Evolutionary conservation across 2,113 vertebrate species (phyloP).

Genomic region (Oreochromis tanganicae): DNA sequence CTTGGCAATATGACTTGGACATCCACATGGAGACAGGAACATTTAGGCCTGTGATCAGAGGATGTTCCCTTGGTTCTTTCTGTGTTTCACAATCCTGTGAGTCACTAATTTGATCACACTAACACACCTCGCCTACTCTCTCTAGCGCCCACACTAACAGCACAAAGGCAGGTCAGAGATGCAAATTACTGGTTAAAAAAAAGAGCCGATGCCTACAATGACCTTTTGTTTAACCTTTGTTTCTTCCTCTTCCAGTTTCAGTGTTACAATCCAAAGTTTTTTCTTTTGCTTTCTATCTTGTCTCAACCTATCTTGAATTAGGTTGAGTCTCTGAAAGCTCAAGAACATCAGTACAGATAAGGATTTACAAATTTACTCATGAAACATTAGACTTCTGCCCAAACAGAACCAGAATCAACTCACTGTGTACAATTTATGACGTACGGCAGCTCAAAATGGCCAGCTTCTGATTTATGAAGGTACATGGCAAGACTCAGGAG

Average conservation of each 20-base stretch:
- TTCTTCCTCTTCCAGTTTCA: neutral
- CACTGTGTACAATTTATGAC: neutral
- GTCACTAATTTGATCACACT: neutral
- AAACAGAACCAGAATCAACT: neutral
- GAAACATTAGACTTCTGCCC: neutral
- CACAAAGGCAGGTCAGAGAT: neutral
- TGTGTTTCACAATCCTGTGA: neutral
- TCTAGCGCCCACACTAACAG: neutral
- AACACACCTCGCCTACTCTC: neutral
- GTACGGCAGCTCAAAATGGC: neutral
- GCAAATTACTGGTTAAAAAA: neutral
- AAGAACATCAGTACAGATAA: neutral
- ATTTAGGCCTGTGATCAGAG: neutral
- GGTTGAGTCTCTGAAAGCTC: neutral
- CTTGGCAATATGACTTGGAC: neutral
- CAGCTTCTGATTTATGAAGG: neutral
- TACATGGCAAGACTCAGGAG: neutral
- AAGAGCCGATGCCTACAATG: neutral
- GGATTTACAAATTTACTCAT: neutral
- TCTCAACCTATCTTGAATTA: neutral
- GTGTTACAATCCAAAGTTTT: neutral
- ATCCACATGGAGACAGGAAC: neutral
- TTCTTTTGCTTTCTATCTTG: neutral
- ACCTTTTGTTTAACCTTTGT: neutral
- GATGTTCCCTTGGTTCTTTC: neutral